Percentiles rank a stretch among this genome's conserved stretches.
phyloP scores from a whole-genome alignment of 1,140 invertebrate species.

The Plectus sambesii region DNA sequence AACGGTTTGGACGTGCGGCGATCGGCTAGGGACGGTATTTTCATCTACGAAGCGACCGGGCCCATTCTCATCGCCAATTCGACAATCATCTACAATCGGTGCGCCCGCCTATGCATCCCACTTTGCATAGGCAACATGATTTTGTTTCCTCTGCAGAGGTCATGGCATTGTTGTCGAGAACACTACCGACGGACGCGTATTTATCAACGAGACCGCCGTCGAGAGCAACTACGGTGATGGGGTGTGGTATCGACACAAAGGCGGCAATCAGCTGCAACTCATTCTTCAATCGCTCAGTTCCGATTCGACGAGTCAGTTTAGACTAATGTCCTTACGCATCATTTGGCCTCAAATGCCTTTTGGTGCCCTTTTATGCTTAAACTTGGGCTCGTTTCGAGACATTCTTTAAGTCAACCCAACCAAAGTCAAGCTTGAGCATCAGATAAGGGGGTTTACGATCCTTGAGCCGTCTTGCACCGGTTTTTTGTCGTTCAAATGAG shows the following conservation, averaged over 20 bases:
- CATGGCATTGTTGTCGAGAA: conserved; percentile 43
- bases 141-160: conserved; percentile 17
- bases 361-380: too few species aligned
- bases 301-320: too few species aligned
- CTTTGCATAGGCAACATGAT: too few species aligned
- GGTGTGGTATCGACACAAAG: conserved; percentile 36
- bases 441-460: too few species aligned
- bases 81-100: conserved; percentile 30
- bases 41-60: conserved; percentile 35
- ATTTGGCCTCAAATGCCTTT: too few species aligned
- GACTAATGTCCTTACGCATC: too few species aligned
- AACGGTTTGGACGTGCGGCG: conserved; percentile 39
- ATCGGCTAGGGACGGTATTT: conserved; percentile 41
- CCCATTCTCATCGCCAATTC: conserved; percentile 43
- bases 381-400: too few species aligned
- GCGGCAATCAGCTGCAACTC: conserved; percentile 2
- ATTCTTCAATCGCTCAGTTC: conserved; percentile 1
- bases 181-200: conserved; percentile 37
- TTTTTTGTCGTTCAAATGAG: too few species aligned
- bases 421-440: too few species aligned
- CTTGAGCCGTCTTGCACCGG: too few species aligned
- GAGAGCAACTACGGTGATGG: conserved; percentile 42
- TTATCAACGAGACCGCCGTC: conserved; percentile 36
- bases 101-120: too few species aligned
- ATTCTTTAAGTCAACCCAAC: too few species aligned